Evolutionary conservation across 2,888 invertebrate species (phyloP).

Genomic region (Aleiodes alternator): DNA sequence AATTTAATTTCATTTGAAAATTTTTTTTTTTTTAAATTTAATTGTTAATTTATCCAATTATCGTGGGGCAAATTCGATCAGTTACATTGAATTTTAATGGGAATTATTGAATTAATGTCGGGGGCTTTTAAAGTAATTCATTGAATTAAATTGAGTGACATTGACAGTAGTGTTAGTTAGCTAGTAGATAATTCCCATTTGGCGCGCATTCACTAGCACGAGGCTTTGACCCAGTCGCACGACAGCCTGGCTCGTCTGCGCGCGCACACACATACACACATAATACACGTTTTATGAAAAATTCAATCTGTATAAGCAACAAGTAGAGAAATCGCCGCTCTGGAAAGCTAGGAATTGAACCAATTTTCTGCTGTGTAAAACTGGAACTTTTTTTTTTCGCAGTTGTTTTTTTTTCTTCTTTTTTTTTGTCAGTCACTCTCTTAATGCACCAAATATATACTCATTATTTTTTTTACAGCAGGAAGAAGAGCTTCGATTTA

Average conservation of each 20-base stretch:
- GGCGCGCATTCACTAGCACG: slow-evolving; percentile 46
- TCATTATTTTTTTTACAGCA: slow-evolving; percentile 13
- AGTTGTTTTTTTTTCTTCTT: neutral
- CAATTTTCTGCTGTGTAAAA: slow-evolving; percentile 35
- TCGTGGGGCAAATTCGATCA: neutral
- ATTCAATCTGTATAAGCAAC: slow-evolving; percentile 46
- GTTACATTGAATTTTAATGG: slow-evolving; percentile 9
- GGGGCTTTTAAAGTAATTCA: slow-evolving; percentile 15
- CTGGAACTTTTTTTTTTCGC: slow-evolving; percentile 38
- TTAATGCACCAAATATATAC: slow-evolving; percentile 11
- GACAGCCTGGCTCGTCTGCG: slow-evolving; percentile 51
- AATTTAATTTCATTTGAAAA: slow-evolving; percentile 12
- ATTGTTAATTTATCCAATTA: slow-evolving; percentile 14
- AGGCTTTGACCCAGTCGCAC: slow-evolving; percentile 59
- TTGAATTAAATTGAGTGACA: slow-evolving; percentile 33
- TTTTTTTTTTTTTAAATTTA: slow-evolving; percentile 23
- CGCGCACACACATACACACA: slow-evolving; percentile 20
- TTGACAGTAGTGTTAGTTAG: slow-evolving; percentile 42
- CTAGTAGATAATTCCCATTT: slow-evolving; percentile 44
- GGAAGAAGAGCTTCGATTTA: neutral
- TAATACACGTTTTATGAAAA: neutral
- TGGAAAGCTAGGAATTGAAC: slow-evolving; percentile 52
- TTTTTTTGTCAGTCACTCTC: slow-evolving; percentile 8
- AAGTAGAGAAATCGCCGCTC: slow-evolving; percentile 61
- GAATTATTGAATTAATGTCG: neutral